A percentile compares a stretch with the other conserved stretches of the same genome.
Evolutionary conservation across 2,113 vertebrate genomes (phyloP).

Genomic region (Macrotis lagotis): DNA sequence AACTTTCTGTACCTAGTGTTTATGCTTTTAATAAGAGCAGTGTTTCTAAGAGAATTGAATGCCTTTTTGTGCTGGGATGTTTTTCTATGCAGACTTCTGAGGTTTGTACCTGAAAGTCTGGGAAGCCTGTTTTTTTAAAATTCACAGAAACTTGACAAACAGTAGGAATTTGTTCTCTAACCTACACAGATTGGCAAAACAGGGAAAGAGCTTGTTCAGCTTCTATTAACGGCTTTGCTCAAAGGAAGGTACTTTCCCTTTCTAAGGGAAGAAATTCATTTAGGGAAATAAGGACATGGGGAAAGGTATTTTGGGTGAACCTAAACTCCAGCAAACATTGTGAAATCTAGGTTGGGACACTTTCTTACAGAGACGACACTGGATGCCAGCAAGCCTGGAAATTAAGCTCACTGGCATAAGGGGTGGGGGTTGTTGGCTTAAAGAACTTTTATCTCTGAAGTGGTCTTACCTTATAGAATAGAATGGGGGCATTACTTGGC

Average conservation of each 20-base stretch:
- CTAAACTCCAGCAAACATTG: not conserved
- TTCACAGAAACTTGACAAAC: constrained; percentile 74
- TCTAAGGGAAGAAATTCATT: constrained; percentile 51
- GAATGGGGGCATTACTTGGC: not conserved
- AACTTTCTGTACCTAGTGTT: constrained; percentile 73
- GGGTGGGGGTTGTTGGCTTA: not conserved
- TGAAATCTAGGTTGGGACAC: not conserved
- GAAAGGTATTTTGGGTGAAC: constrained; percentile 18
- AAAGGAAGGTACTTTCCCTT: constrained; percentile 54
- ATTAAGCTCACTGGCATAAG: not conserved
- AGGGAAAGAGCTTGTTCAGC: constrained; percentile 58
- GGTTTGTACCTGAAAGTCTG: constrained; percentile 69
- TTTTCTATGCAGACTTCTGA: constrained; percentile 68
- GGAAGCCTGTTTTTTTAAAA: constrained; percentile 71
- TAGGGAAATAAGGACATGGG: constrained; percentile 29
- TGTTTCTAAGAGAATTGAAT: constrained; percentile 74
- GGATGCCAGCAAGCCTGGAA: not conserved
- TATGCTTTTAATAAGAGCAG: constrained; percentile 70
- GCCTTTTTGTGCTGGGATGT: constrained; percentile 69
- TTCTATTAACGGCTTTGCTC: constrained; percentile 43
- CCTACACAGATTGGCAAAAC: constrained; percentile 62
- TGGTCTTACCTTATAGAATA: not conserved
- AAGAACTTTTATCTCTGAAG: not conserved
- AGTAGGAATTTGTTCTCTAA: constrained; percentile 73
- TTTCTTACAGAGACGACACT: not conserved